Conservation (phyloP, 2,888 invertebrate genomes). For the Polyommatus iphigenia region DNA sequence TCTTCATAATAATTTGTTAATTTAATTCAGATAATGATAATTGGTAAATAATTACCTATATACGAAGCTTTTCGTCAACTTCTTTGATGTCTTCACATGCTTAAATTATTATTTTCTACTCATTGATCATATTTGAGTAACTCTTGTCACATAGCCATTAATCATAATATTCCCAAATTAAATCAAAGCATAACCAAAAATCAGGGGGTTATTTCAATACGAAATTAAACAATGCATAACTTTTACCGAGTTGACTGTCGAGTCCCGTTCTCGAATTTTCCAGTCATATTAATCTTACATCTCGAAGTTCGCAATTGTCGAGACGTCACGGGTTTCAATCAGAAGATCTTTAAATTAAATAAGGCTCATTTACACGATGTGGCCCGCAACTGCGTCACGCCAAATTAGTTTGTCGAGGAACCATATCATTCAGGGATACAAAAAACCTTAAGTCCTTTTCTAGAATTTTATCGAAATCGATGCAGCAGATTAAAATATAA, state of each 20-base stretch:
- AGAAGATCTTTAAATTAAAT: not conserved
- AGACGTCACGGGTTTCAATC: not conserved
- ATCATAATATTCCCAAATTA: slow-evolving; percentile 5
- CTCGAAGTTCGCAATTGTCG: not conserved
- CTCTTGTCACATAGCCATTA: not conserved
- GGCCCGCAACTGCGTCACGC: not conserved
- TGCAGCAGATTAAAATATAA: too few species aligned
- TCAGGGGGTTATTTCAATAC: not conserved
- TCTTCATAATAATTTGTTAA: not conserved
- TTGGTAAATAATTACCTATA: not conserved
- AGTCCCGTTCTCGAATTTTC: not conserved
- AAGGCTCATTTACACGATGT: not conserved
- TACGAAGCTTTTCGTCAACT: not conserved
- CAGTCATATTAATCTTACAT: not conserved
- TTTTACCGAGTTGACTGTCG: not conserved
- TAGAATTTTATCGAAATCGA: too few species aligned
- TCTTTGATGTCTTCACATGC: not conserved
- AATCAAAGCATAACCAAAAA: not conserved
- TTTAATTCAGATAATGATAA: not conserved
- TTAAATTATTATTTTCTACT: not conserved
- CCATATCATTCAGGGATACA: not conserved
- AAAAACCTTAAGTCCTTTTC: not conserved
- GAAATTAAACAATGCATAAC: not conserved
- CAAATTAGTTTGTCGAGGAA: not conserved
- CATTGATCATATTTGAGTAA: not conserved